Conservation (phyloP, 2,113 vertebrate species). For the Arothron firmamentum region DNA sequence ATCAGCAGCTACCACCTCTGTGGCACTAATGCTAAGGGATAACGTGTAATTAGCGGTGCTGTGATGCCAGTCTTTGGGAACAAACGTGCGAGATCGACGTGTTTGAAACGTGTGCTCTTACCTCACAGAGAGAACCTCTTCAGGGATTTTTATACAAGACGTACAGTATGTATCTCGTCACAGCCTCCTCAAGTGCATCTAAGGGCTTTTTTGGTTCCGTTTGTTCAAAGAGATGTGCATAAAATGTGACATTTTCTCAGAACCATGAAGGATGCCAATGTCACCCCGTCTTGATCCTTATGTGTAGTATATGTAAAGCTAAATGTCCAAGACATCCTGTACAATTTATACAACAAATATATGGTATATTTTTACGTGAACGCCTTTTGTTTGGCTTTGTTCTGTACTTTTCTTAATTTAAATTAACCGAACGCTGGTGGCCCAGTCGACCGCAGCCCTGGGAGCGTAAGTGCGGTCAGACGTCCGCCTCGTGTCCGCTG, state of each 20-base stretch:
- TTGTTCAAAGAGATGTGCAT: constrained; percentile 66
- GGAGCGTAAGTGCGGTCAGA: constrained; percentile 52
- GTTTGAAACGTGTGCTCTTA: constrained; percentile 59
- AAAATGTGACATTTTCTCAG: constrained; percentile 54
- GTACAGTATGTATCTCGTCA: constrained; percentile 56
- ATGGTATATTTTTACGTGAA: constrained; percentile 75
- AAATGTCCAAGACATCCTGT: constrained; percentile 70
- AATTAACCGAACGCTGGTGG: not conserved
- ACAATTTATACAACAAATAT: constrained; percentile 73
- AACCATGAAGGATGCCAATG: constrained; percentile 65
- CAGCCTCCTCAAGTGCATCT: constrained; percentile 60
- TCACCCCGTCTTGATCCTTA: constrained; percentile 50
- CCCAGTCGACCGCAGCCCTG: constrained; percentile 1
- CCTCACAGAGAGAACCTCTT: constrained; percentile 68
- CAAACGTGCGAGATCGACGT: constrained; percentile 23
- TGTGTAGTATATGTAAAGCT: constrained; percentile 64
- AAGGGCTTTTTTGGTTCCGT: constrained; percentile 62
- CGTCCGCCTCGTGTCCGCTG: constrained; percentile 42
- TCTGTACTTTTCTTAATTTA: not conserved
- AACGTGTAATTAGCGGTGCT: constrained; percentile 52
- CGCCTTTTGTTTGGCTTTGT: constrained; percentile 24
- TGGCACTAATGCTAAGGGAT: constrained; percentile 43
- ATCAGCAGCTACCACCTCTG: constrained; percentile 52
- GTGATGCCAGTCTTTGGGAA: constrained; percentile 50
- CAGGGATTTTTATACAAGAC: constrained; percentile 69